Base-by-base conservation (phyloP, 2,797 vertebrate species). In the Clarias pachynema region DNA sequence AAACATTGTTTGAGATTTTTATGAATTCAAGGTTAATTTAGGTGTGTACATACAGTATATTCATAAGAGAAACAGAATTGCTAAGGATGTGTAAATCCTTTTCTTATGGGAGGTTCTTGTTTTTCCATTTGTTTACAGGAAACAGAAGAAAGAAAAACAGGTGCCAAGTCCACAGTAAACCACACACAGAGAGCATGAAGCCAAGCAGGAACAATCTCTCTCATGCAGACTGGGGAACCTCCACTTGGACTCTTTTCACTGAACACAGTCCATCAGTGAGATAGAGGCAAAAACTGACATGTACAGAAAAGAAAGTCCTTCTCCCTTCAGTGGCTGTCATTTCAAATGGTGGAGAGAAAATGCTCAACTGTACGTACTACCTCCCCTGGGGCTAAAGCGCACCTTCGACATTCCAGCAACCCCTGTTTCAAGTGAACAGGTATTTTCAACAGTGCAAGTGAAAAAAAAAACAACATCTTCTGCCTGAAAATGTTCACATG, bases 251-350 rank as follows among this genome's bases (percentile, higher is more conserved):
- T 18, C n/a, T 44, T 49, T 66, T 53, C 78, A 18, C 8, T 29
- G 60, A 49, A 65, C 7, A 12, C 29, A 79, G 37, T 44, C 37
- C 24, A 8, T 65, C 62, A 80, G 79, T 80, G 62, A 62, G 60
- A 66, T 29, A 31, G 79, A 80, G 40, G n/a, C n/a, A 49, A 68
- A 56, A 66, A 81, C 65, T 31, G 56, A 66, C 29, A 53, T 79
- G 57, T 60, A 62, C 73, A 80, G 57, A 70, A 69, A 2, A 79
- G 34, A 77, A 81, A 65, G n/a, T 34, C 15, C 79, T 83, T 60
- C 26, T 66, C 62, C 62, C 26, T 66, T 66, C 79, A 80, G 53
- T 66, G 18, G 79, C 62, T 26, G 18, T 65, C 40, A 66, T 66
- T 4, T 56, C 37, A 66, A 66, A 16, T 80, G 59, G 60, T 44